A percentile compares a stretch with the other conserved stretches of the same genome.
phyloP scores from a whole-genome alignment of 2,113 vertebrate genomes.

The Chlorodrepanis virens region DNA sequence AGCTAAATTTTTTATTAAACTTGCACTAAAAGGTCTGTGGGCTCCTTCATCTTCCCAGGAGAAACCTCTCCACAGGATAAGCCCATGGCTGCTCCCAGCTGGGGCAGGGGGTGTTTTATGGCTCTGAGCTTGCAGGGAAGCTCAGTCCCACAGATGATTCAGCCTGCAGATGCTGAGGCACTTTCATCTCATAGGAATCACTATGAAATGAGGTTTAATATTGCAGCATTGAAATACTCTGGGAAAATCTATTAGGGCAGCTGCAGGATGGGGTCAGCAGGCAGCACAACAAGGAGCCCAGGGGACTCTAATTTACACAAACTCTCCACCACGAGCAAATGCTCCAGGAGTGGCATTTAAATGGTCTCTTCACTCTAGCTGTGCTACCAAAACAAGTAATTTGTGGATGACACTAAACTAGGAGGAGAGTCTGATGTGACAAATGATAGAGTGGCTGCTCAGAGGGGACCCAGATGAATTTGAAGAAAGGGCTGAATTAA shows the following conservation, averaged over 20 bases:
- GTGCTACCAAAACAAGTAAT: conserved; percentile 2
- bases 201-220: background rate
- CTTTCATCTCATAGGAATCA: background rate
- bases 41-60: background rate
- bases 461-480: background rate
- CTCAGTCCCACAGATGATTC: background rate
- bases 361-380: background rate
- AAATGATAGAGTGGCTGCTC: background rate
- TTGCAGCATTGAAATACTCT: background rate
- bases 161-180: background rate
- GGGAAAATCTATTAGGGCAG: conserved; percentile 18
- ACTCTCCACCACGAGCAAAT: background rate
- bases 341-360: background rate
- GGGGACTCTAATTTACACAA: conserved; percentile 23
- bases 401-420: background rate
- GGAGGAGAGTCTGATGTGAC: background rate
- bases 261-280: conserved; percentile 6
- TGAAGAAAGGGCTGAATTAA: background rate
- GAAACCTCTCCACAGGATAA: background rate
- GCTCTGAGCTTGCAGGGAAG: background rate
- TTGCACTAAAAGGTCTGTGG: background rate
- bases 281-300: background rate
- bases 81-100: background rate
- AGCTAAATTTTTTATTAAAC: background rate
- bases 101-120: background rate